Conservation (phyloP, 37 sponge, comb jelly and placozoan genomes). For the Dysidea cf. avara region DNA sequence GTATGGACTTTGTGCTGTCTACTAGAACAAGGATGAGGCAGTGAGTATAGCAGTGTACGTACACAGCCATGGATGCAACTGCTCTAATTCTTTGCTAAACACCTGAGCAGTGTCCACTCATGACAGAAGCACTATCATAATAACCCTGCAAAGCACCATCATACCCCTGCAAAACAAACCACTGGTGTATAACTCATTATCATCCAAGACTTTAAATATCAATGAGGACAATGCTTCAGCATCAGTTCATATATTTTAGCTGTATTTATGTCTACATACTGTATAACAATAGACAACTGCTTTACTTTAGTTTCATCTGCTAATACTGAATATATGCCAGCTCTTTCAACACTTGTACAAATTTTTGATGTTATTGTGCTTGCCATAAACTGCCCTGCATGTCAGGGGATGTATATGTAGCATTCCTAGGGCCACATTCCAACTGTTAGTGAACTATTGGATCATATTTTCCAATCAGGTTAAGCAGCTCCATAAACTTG, state of each 20-base stretch:
- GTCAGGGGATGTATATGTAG: constrained; percentile 69
- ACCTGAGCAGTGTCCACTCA: constrained; percentile 65
- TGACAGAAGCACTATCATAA: too few species aligned
- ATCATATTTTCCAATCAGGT: constrained; percentile 46
- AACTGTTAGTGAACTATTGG: constrained; percentile 24
- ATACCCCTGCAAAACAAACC: constrained; percentile 58
- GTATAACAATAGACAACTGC: constrained; percentile 56
- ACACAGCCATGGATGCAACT: too few species aligned
- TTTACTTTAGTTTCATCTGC: constrained; percentile 56
- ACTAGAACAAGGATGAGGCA: too few species aligned
- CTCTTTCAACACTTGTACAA: constrained; percentile 35
- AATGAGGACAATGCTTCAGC: constrained; percentile 40
- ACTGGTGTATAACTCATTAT: too few species aligned
- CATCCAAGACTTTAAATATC: constrained; percentile 33
- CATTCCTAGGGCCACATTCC: too few species aligned
- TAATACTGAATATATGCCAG: too few species aligned
- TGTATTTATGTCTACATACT: constrained; percentile 62
- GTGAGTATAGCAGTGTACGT: constrained; percentile 25
- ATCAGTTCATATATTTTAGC: constrained; percentile 44
- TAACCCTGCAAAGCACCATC: too few species aligned
- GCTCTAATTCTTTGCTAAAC: too few species aligned
- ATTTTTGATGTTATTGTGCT: constrained; percentile 32
- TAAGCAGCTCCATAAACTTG: constrained; percentile 53
- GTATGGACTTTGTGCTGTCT: constrained; percentile 30
- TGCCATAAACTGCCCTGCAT: constrained; percentile 67